phyloP scores from a whole-genome alignment of 2,113 vertebrate species.

The Pseudolaguvia tuberculata region DNA sequence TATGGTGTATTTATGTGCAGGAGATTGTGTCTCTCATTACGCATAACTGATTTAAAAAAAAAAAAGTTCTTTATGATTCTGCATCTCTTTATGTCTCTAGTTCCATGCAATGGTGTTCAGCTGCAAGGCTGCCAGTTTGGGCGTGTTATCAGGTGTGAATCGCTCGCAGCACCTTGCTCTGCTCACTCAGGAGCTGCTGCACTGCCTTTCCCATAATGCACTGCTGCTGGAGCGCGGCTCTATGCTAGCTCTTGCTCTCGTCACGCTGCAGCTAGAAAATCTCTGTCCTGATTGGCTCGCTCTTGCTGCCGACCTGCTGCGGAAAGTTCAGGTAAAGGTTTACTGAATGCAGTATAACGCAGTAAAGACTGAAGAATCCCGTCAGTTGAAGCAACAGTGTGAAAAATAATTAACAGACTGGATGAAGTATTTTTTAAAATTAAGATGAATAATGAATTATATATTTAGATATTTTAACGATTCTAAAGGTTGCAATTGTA shows the following conservation, averaged over 20 bases:
- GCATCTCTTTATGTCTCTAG: constrained; percentile 55
- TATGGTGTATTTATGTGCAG: not conserved
- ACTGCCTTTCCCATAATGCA: constrained; percentile 83
- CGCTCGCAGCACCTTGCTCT: constrained; percentile 80
- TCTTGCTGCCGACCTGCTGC: constrained; percentile 89
- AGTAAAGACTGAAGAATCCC: not conserved
- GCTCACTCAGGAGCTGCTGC: constrained; percentile 82
- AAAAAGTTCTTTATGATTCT: not conserved
- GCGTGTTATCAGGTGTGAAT: constrained; percentile 67
- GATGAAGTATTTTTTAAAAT: not conserved
- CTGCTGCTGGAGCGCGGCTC: constrained; percentile 86
- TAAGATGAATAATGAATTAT: too few species aligned
- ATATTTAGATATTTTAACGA: too few species aligned
- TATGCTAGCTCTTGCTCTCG: constrained; percentile 85
- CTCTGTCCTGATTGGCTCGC: constrained; percentile 91
- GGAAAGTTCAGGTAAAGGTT: constrained; percentile 79
- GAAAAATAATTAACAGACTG: not conserved
- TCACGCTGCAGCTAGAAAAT: constrained; percentile 95
- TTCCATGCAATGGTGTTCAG: constrained; percentile 86
- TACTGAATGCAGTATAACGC: not conserved
- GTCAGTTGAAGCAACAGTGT: not conserved
- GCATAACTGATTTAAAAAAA: not conserved
- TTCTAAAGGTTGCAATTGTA: too few species aligned
- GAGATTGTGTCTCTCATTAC: not conserved
- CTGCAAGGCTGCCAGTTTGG: constrained; percentile 74